These are phyloP conservation scores for Cryptocephalus primarius DNA, from an alignment of 2,888 invertebrate species.

Conservation along the genomic window DNA sequence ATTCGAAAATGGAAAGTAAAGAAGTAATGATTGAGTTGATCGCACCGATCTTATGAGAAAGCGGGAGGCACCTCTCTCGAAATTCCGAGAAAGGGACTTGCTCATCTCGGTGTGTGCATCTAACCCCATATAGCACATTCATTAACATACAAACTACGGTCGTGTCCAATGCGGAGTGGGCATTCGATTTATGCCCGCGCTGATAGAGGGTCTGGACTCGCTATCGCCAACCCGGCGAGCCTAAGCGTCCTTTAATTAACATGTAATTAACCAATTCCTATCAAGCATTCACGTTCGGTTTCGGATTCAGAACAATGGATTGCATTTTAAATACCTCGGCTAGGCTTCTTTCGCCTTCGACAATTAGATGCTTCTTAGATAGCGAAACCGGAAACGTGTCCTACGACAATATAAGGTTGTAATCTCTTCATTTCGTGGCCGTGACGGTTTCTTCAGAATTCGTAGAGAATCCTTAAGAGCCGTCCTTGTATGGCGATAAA, in stretches of 20 bases:
- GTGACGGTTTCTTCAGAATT: too few relatives aligned
- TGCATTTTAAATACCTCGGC: constrained; percentile 3
- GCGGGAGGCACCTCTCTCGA: too few relatives aligned
- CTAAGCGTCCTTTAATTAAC: constrained; percentile 26
- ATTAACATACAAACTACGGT: constrained; percentile 29
- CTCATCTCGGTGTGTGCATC: constrained; percentile 10
- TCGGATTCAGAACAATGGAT: constrained; percentile 7
- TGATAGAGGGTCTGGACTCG: constrained; percentile 18
- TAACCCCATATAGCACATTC: constrained; percentile 24
- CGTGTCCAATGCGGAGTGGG: constrained; percentile 18
- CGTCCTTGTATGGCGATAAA: too few relatives aligned
- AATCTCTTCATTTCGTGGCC: too few relatives aligned
- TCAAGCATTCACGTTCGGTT: constrained; percentile 15
- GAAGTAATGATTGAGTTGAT: too few relatives aligned
- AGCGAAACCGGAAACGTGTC: too few relatives aligned
- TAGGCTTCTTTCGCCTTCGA: too few relatives aligned
- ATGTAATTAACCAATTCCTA: constrained; percentile 28
- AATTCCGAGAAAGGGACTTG: constrained; percentile 4
- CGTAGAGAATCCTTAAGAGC: too few relatives aligned
- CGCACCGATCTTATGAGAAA: too few relatives aligned
- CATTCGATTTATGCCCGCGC: constrained; percentile 23
- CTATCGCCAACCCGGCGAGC: constrained; percentile 17
- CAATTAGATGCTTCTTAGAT: too few relatives aligned
- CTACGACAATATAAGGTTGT: too few relatives aligned
- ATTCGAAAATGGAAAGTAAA: too few relatives aligned